Percentiles rank a stretch among this genome's conserved stretches.
These are phyloP conservation scores for Marasmarcha lunaedactyla DNA, from an alignment of 2,888 invertebrate species.

Conservation along the genomic window DNA sequence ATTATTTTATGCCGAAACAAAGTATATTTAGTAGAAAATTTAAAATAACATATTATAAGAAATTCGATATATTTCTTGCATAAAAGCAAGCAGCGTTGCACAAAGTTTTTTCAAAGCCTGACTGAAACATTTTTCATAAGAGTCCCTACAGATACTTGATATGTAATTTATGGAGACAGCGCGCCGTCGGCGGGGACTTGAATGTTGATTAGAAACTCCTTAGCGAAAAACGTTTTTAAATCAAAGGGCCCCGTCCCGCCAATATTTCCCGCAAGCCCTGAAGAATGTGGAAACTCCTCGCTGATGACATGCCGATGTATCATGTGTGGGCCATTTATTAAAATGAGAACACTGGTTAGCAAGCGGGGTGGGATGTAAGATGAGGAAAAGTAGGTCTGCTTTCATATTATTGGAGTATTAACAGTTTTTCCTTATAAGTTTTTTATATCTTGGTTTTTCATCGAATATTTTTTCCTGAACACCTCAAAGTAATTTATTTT, in stretches of 20 bases:
- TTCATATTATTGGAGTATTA: too few relatives aligned
- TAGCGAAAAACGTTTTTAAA: constrained; percentile 24
- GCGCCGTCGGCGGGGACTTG: constrained; percentile 38
- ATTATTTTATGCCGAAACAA: too few relatives aligned
- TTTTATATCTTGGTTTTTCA: too few relatives aligned
- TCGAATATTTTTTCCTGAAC: too few relatives aligned
- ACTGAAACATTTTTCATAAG: constrained; percentile 63
- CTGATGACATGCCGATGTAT: constrained; percentile 17
- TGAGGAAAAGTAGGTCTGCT: too few relatives aligned
- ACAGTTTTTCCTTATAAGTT: too few relatives aligned
- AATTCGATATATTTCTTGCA: too few relatives aligned
- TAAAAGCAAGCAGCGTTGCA: too few relatives aligned
- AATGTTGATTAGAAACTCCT: constrained; percentile 58
- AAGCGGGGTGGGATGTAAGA: too few relatives aligned
- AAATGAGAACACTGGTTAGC: constrained; percentile 1
- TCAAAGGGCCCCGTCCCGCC: constrained; percentile 17
- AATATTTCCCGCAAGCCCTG: background rate
- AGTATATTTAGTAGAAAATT: too few relatives aligned
- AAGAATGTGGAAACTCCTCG: background rate
- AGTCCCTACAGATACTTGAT: constrained; percentile 56
- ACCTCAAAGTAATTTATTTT: too few relatives aligned
- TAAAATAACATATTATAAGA: too few relatives aligned
- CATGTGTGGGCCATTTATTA: constrained; percentile 13
- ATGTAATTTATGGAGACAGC: constrained; percentile 63
- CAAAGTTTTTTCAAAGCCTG: constrained; percentile 6